Base-by-base conservation (phyloP, 2,113 vertebrate species). In the human (Homo sapiens) region DNA sequence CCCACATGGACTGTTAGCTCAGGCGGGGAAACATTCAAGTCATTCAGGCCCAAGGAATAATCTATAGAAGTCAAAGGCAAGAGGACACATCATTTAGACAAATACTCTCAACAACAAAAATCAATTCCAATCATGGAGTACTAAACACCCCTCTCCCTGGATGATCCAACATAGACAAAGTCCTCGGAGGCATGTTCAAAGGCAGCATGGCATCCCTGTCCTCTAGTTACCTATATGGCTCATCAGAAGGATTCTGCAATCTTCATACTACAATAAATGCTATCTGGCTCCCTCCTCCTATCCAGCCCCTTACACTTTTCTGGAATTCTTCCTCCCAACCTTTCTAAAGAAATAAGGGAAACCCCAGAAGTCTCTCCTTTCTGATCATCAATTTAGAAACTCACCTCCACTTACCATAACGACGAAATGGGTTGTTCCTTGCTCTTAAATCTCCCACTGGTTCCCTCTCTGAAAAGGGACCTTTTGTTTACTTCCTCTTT, bases 1-100 rank as follows among this genome's bases (percentile, higher is more conserved):
- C 98, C 98, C 2, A 96, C 52, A 0, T 85, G 89, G 40, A 98
- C 98, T 35, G 0, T 94, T 6, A 98, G 97, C 95, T 97, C 93
- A 0, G 89, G 73, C 57, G 96, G 27, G 0, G 1, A 90, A 85
- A 85, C 25, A n/a, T 76, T 95, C 81, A 38, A 32, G 27, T 83
- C 75, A 14, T 61, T 70, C 84, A 12, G 92, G 43, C 25, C 85
- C 90, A 81, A 59, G 32, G 76, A 85, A 68, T 40, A 91, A 96
- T 73, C 97, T 98, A 66, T 16, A 30, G 59, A 70, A 82, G 70
- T 82, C 81, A 88, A 90, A 91, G 10, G 40, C 30, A 93, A 97
- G 78, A 92, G 38, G 38, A 96, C 1, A 27, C 4, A 70, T 81
- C 27, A 30, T 76, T 94, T 66, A 96, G 87, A 96, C 25, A 92